Evolutionary conservation across 2,113 vertebrate genomes (phyloP), one percentile per base, ranked within the genome.

Genomic region (Euleptes europaea): DNA sequence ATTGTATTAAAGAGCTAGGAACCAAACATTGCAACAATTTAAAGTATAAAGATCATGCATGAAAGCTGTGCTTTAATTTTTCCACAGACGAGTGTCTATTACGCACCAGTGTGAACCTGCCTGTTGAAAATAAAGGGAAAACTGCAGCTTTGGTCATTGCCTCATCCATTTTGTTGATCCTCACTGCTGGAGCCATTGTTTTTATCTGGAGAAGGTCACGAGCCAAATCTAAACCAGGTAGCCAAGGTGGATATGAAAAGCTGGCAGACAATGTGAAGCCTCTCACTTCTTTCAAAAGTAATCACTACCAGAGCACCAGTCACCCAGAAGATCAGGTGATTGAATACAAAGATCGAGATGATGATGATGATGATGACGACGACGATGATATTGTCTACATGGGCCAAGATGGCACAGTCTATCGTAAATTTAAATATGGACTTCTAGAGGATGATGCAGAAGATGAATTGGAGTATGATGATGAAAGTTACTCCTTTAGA

Each of bases 311-410:
- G 4, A 90, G 84, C 65, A 90, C 92, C 21, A 95, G 84, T 19
- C 97, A 97, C 86, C 92, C 96, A 0, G 97, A 98, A 85, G 91
- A 97, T 89, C 90, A 95, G 88, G 94, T 96, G 81, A 96, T 94
- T 40, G 98, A 99, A 66, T 97, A 97, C 84, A 96, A 92, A 13
- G 97, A 98, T 74, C 90, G 88, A 47, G 95, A 97, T 67, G 94
- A 96, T 3, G 91, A 93, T 67, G 94, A 96, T 0, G 94, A 96
- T 0, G 96, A 98, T 0, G 96, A 97, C 0, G 97, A 98, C 0
- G 97, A 98, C 1, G 97, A 98, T 3, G 98, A 98, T 66, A 99
- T 98, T 0, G 98, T 99, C 76, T 99, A 98, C 92, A 99, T 99
- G 99, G 95, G 97, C 44, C 96, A 96, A 89, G 98, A 99, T 82